A percentile compares a stretch with the other conserved stretches of the same genome.
Evolutionary conservation across 2,797 vertebrate species (phyloP).

Genomic region (Acipenser oxyrinchus): DNA sequence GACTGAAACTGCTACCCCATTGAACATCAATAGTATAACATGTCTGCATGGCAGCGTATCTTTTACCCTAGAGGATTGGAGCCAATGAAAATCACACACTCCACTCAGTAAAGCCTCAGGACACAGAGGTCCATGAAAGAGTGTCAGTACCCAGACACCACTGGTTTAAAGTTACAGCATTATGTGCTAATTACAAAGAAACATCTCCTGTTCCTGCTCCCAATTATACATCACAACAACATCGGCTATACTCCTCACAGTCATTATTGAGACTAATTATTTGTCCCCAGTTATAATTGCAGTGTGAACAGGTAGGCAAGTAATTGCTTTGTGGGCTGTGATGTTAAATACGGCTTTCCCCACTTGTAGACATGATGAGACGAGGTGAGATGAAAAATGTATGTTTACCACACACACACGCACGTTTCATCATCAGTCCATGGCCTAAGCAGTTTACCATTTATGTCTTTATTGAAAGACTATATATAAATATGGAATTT

Average conservation of each 20-base stretch:
- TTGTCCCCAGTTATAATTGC: slow-evolving; percentile 68
- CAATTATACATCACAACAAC: slow-evolving; percentile 68
- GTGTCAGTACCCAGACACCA: slow-evolving; percentile 8
- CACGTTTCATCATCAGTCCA: slow-evolving; percentile 4
- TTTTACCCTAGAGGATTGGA: neutral
- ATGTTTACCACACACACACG: slow-evolving; percentile 35
- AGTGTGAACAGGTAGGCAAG: slow-evolving; percentile 62
- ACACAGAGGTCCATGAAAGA: neutral
- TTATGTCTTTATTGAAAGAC: too few species aligned
- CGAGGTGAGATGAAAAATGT: slow-evolving; percentile 37
- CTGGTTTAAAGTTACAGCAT: slow-evolving; percentile 54
- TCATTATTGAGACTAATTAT: slow-evolving; percentile 73
- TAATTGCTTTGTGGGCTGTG: slow-evolving; percentile 60
- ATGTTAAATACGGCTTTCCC: slow-evolving; percentile 59
- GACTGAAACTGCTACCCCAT: too few species aligned
- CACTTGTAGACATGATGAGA: slow-evolving; percentile 33
- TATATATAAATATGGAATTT: too few species aligned
- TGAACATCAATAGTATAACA: too few species aligned
- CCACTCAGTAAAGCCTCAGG: slow-evolving; percentile 8
- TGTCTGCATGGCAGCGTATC: too few species aligned
- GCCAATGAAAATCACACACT: slow-evolving; percentile 1
- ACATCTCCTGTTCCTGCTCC: slow-evolving; percentile 49
- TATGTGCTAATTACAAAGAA: slow-evolving; percentile 59
- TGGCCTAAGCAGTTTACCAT: too few species aligned
- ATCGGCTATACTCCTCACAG: slow-evolving; percentile 61